Evolutionary conservation across 2,113 vertebrate genomes (phyloP), one percentile per base, ranked within the genome.

Genomic region (Chunga burmeisteri): DNA sequence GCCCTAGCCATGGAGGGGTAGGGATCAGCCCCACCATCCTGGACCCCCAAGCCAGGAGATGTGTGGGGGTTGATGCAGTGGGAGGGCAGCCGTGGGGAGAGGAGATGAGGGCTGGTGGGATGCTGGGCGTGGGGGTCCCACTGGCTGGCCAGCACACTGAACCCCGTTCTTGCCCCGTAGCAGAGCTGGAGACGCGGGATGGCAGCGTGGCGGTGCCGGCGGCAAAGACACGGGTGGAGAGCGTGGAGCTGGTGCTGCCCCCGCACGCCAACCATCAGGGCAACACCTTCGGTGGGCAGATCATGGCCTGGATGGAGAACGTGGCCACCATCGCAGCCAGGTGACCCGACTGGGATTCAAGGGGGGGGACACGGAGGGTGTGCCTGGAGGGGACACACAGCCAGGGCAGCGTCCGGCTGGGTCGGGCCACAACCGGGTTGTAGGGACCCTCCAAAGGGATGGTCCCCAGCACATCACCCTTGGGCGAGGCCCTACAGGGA

Each of bases 281-380:
- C 91, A 99, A 99, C 97, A 99, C 99, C 34, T 99, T 99, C 0
- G 99, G 99, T 9, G 99, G 99, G 38, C 99, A 99, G 98, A 99
- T 99, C 97, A 99, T 99, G 99, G 99, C 99, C 92, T 99, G 99
- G 99, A 99, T 99, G 99, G 99, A 99, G 97, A 99, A 99, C 0
- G 99, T 99, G 81, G 99, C 99, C 94, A 99, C 99, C 72, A 99
- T 99, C 5, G 98, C 99, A 74, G 99, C 99, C 97, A 99, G 99
- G 99, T 99, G 78, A 91, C 22, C 34, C 0, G 0, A 5, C 0
- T 1, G 40, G 46, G 58, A 9, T 25, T 38, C 1, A 0, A 42
- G 6, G 4, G 2, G 1, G 2, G 34, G n/a, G 11, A n/a, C n/a
- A n/a, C n/a, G 7, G 1, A 6, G 7, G 10, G 22, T 2, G 0